Evolutionary conservation across 2,888 invertebrate species (phyloP), one percentile per base, ranked within the genome.

Genomic region (Keiferia lycopersicella): DNA sequence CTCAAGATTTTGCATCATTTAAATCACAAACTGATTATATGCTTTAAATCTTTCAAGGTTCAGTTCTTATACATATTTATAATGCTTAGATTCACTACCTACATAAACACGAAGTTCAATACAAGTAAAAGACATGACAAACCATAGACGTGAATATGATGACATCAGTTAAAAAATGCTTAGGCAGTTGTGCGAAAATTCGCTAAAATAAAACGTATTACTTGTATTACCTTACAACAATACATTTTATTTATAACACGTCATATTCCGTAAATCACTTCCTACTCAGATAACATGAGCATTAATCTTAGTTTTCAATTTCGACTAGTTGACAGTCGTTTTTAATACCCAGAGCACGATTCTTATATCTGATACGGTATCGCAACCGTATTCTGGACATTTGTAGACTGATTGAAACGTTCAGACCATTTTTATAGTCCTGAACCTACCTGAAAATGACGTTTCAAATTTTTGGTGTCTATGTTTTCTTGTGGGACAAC

Each of bases 341-440:
- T 76, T 84, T 84, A 85, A 85, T 86, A 79, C 82, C 68, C 77
- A 66, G 73, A 71, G 77, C 87, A 87, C 86, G 87, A 86, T 74
- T 83, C 56, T 34, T 34, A 14, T 56, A 56, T 56, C 56, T 56
- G 56, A 56, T 56, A 34, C 14, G 16, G 30, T 34, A 26, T 12
- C 14, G 56, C 26, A 10, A 4, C n/a, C 34, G 8, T 56, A 56
- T 56, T 56, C 56, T 56, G 56, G 34, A 34, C 34, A 34, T 34
- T 34, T 56, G 16, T 34, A 34, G 56, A 34, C 16, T 18, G 34
- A 56, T 34, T 34, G 56, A 34, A 14, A 16, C 3, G 11, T 56
- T 26, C 2, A 26, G 26, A 26, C 26, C 26, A 26, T 6, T 6
- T 26, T 26, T 26, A 4, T 26, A 26, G 3, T 26, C 26, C 6